Base-by-base conservation (phyloP, 1,140 invertebrate genomes). In the Archegozetes longisetosus region DNA sequence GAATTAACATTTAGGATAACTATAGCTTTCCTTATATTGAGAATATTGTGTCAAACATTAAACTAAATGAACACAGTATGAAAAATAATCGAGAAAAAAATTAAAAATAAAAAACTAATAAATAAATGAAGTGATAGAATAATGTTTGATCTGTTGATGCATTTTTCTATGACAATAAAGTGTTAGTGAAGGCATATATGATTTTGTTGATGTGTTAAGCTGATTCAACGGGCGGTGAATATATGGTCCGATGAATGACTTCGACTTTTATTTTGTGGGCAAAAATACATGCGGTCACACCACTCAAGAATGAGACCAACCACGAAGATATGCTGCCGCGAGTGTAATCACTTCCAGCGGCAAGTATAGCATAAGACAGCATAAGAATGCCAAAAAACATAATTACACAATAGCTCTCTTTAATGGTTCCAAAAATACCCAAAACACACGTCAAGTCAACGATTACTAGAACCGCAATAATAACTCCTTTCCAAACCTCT, bases 291-390 rank as follows among this genome's bases (percentile, higher is more conserved):
- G 55, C 28, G 9, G 46, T 22, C 12, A 32, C 14, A 20, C 32
- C 55, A 26, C 28, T 20, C 6, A 52, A 22, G 12, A 57, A 25
- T 13, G 55, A 29, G 6, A 57, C 14, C 9, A 57, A n/a, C 55
- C 55, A 57, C 13, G 55, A 6, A 23, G 55, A 23, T 17, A 32
- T 32, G 12, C 55, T 27, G 55, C 55, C 28, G 9, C 28, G 3
- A 22, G 32, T 50, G 14, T 32, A 22, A 6, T 53, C 28, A 22
- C 28, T 32, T 3, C 3, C 22, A 14, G 28, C 3, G 14, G 32
- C 32, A 47, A 57, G 25, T 13, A 57, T 47, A 6, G n/a, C 55
- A 50, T 57, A 57, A 22, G 25, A 9, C 4, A 50, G 23, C 55
- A 57, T 57, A 13, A 57, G 55, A 9, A 20, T 13, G 13, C 24